Conservation (phyloP, 2,888 invertebrate species). For the Eupithecia tripunctaria region DNA sequence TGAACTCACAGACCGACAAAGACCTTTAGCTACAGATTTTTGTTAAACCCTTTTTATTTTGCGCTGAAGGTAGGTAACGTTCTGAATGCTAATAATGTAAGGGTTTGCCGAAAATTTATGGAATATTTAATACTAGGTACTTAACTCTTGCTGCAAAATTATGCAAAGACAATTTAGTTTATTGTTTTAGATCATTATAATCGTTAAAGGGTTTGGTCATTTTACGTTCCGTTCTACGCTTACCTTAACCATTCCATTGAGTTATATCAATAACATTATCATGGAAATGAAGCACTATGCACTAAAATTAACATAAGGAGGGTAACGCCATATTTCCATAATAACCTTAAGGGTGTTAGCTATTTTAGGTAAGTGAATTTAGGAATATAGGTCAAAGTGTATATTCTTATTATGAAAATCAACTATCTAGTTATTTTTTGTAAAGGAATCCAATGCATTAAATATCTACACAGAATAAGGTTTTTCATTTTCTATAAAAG, state of each 20-base stretch:
- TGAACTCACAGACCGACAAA: not conserved
- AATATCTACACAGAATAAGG: not conserved
- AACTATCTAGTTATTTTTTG: not conserved
- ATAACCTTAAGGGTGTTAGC: not conserved
- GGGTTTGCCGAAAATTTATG: constrained; percentile 77
- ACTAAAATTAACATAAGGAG: constrained; percentile 20
- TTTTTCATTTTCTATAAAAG: not conserved
- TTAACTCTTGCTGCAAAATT: constrained; percentile 72
- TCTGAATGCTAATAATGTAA: constrained; percentile 79
- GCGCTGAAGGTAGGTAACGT: constrained; percentile 48
- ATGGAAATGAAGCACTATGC: constrained; percentile 29
- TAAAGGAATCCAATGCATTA: not conserved
- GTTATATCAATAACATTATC: constrained; percentile 35
- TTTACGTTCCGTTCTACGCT: constrained; percentile 10
- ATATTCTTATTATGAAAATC: not conserved
- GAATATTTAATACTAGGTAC: constrained; percentile 68
- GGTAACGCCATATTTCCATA: constrained; percentile 16
- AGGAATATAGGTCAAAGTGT: not conserved
- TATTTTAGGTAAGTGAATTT: constrained; percentile 9
- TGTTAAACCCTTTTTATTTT: constrained; percentile 78
- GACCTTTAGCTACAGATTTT: constrained; percentile 33
- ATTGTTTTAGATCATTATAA: constrained; percentile 60
- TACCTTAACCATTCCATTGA: constrained; percentile 18
- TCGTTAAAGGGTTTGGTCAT: constrained; percentile 45
- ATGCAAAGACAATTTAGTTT: constrained; percentile 63